These are phyloP conservation scores for Agrotis exclamationis DNA, from an alignment of 2,888 invertebrate species.

Conservation along the genomic window DNA sequence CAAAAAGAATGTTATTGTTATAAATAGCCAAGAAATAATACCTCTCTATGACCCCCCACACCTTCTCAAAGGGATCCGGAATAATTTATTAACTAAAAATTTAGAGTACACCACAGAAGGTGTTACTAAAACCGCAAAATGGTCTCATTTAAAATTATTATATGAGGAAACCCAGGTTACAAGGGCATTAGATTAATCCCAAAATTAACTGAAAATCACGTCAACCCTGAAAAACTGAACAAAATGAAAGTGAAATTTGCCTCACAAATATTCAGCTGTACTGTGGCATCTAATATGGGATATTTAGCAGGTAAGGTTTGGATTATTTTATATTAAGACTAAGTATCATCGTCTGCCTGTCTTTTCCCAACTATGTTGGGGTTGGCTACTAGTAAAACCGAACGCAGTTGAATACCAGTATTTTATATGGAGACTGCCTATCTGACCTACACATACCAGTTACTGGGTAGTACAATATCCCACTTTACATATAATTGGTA, in stretches of 20 bases:
- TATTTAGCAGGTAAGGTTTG: constrained; percentile 62
- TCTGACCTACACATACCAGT: too few species aligned
- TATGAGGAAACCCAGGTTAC: too few species aligned
- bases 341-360: too few species aligned
- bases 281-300: constrained; percentile 64
- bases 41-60: constrained; percentile 62
- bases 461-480: too few species aligned
- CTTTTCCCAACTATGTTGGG: too few species aligned
- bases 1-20: constrained; percentile 41
- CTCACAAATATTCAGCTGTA: constrained; percentile 63
- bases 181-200: too few species aligned
- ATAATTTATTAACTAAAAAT: constrained; percentile 51
- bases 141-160: too few species aligned
- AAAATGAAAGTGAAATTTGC: constrained; percentile 65
- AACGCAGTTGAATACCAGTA: too few species aligned
- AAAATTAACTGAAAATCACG: constrained; percentile 63
- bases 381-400: too few species aligned
- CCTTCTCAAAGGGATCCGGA: constrained; percentile 37
- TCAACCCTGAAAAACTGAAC: constrained; percentile 52
- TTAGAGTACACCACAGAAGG: constrained; percentile 4
- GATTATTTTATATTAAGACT: neutral
- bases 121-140: too few species aligned
- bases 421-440: too few species aligned
- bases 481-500: too few species aligned
- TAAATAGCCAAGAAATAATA: constrained; percentile 55